phyloP scores from a whole-genome alignment of 2,113 vertebrate species.

The Vicugna pacos region DNA sequence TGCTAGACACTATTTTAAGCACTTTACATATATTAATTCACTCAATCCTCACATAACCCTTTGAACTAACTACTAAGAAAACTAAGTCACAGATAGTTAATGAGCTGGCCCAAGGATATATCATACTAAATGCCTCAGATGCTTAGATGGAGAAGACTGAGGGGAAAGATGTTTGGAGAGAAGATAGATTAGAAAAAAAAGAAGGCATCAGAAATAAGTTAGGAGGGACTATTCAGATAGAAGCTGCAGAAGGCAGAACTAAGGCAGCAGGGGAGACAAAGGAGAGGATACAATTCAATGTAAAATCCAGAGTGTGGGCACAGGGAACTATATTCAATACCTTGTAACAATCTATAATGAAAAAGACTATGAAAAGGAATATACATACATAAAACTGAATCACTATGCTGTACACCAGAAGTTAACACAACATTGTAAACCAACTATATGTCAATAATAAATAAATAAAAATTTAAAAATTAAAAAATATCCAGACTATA shows the following conservation, averaged over 20 bases:
- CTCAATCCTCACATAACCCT: conserved; percentile 24
- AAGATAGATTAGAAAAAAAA: background rate
- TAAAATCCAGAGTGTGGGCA: background rate
- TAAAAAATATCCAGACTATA: background rate
- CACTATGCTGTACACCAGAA: too few species aligned
- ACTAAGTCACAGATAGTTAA: background rate
- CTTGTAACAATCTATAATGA: too few species aligned
- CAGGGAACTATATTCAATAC: too few species aligned
- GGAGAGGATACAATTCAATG: background rate
- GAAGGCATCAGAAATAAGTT: background rate
- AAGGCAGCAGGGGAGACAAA: background rate
- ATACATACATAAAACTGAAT: too few species aligned
- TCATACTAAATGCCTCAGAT: background rate
- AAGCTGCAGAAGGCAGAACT: background rate
- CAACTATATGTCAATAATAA: too few species aligned
- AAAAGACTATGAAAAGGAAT: too few species aligned
- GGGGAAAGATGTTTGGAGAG: background rate
- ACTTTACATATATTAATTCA: background rate
- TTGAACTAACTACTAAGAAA: conserved; percentile 40
- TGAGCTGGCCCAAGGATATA: background rate
- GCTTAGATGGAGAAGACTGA: background rate
- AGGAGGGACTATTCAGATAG: background rate
- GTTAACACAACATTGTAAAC: too few species aligned
- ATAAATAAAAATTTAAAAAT: too few species aligned
- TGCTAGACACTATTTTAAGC: background rate